Conservation (phyloP, 1,140 invertebrate genomes). For the Macrobrachium nipponense region DNA sequence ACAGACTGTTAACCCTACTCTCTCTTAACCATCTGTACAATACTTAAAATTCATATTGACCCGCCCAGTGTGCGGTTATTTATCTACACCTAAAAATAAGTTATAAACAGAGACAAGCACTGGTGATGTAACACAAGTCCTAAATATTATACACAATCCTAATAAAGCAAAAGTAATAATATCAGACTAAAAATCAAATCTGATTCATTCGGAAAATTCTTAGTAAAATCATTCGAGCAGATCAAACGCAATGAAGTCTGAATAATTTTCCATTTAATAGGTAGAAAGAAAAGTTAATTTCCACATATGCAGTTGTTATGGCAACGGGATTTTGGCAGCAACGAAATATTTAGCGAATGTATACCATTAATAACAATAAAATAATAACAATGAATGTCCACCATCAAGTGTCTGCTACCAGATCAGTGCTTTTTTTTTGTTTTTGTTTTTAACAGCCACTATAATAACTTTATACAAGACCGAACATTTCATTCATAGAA, state of each 20-base stretch:
- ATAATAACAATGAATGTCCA: conserved; percentile 33
- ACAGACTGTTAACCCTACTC: conserved; percentile 55
- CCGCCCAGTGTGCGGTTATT: conserved; percentile 3
- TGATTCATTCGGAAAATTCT: conserved; percentile 41
- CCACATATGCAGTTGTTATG: conserved; percentile 39
- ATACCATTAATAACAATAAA: conserved; percentile 41
- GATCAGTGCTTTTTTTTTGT: conserved; percentile 1
- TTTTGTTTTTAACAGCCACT: conserved; percentile 21
- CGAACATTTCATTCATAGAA: conserved; percentile 20
- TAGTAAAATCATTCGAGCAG: conserved; percentile 39
- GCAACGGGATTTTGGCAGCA: conserved; percentile 46
- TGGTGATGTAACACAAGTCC: conserved; percentile 42
- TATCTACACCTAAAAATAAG: conserved; percentile 55
- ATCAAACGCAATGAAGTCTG: conserved; percentile 39
- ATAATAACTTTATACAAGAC: conserved; percentile 32
- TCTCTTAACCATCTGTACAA: conserved; percentile 56
- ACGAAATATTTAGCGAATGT: conserved; percentile 18
- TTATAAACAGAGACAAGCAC: conserved; percentile 57
- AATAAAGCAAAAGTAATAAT: conserved; percentile 44
- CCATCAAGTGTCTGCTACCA: conserved; percentile 30
- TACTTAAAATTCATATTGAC: conserved; percentile 21
- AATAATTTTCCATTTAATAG: conserved; percentile 13
- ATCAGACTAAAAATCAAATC: conserved; percentile 44
- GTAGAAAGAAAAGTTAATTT: conserved; percentile 2
- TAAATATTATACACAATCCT: conserved; percentile 57